Evolutionary conservation across 2,113 vertebrate genomes (phyloP), one percentile per base, ranked within the genome.

Genomic region (Oplegnathus fasciatus): DNA sequence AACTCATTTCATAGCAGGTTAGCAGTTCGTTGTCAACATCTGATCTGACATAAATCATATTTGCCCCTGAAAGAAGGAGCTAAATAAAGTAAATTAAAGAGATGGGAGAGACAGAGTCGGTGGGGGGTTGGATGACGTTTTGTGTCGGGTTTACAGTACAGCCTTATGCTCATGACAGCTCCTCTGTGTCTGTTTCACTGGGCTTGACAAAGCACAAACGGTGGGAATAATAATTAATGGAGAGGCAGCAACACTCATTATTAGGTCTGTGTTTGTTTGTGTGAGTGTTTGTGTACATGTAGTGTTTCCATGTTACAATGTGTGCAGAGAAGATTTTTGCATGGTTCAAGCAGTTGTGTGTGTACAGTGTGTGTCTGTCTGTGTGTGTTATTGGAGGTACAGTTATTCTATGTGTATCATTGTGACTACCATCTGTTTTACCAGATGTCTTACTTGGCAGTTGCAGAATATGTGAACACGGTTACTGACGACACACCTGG

Each of bases 371-470:
- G n/a, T n/a, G n/a, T n/a, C n/a, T n/a, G n/a, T n/a, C n/a, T n/a
- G 37, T 28, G 37, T 48, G 34, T 48, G 42, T 54, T 28, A 20
- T 3, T 24, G 17, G 30, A 54, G 44, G n/a, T 32, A 62, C 42
- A 70, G 20, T 54, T 42, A 24, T 11, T 50, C 48, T 37, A 6
- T 68, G 30, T 72, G 67, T 50, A 73, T 85, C 61, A 52, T 32
- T 1, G 9, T 73, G 52, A 72, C 67, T 13, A 54, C 78, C 83
- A 77, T 72, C 67, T 86, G 79, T 20, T 82, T 60, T 2, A 13
- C 60, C 85, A 86, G 74, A 82, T 86, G 85, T 60, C 67, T 61
- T 37, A 78, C 32, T 54, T 61, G 22, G 44, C 67, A 60, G 28
- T 65, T 50, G 75, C 30, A 73, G 69, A 58, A 26, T 37, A 32